These are phyloP conservation scores for Drosophila neotestacea DNA, from an alignment of 2,888 invertebrate genomes.

Conservation along the genomic window DNA sequence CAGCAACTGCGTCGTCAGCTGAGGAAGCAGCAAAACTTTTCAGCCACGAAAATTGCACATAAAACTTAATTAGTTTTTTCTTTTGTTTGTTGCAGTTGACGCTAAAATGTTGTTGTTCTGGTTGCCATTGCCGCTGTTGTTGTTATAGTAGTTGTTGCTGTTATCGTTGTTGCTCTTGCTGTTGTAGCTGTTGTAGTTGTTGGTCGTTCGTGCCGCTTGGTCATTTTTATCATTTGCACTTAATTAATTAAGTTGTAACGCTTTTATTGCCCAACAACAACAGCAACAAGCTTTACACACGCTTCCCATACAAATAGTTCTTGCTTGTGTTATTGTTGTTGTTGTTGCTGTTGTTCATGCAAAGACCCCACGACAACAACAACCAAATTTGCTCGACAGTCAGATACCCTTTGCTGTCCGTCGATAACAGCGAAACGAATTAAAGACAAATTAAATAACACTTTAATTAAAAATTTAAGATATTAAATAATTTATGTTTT, in stretches of 20 bases:
- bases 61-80: conserved; percentile 78
- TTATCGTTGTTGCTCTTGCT: conserved; percentile 22
- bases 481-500: no score
- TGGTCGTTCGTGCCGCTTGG: conserved; percentile 67
- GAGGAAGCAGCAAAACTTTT: conserved; percentile 60
- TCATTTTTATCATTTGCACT: conserved; percentile 80
- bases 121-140: conserved; percentile 15
- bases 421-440: not conserved
- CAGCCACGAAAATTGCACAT: conserved; percentile 79
- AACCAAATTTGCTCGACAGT: not conserved
- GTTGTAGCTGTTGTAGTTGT: conserved; percentile 19
- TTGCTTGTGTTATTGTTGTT: not conserved
- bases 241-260: conserved; percentile 78
- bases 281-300: conserved; percentile 8
- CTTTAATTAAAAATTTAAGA: no score
- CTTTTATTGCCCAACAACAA: conserved; percentile 71
- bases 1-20: not conserved
- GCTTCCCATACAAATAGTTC: conserved; percentile 17
- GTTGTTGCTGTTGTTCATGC: conserved; percentile 9
- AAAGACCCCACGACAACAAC: conserved; percentile 9
- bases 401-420: not conserved
- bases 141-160: conserved; percentile 7
- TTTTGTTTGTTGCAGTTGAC: conserved; percentile 39
- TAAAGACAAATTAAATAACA: no score
- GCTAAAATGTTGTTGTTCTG: conserved; percentile 24